A percentile compares a stretch with the other conserved stretches of the same genome.
These are phyloP conservation scores for Martes martes DNA, from an alignment of 2,113 vertebrate genomes.

Conservation along the genomic window DNA sequence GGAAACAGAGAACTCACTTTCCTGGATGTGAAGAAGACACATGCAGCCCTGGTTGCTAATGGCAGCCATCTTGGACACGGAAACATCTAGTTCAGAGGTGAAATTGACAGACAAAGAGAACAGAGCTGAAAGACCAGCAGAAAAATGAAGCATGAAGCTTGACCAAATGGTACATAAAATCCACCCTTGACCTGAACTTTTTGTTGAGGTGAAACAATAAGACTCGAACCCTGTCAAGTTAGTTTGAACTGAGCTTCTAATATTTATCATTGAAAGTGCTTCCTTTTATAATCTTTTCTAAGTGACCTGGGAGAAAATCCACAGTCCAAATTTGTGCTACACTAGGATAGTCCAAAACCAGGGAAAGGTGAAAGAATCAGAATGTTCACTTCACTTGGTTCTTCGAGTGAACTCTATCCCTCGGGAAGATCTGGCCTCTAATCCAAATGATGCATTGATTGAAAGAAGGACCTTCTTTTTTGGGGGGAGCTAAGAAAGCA, in stretches of 20 bases:
- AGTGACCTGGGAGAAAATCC: not conserved
- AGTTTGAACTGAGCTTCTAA: not conserved
- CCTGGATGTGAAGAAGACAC: not conserved
- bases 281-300: not conserved
- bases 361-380: not conserved
- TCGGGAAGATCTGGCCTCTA: not conserved
- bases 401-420: not conserved
- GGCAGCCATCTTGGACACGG: not conserved
- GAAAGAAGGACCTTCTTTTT: slow-evolving; percentile 10
- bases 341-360: not conserved
- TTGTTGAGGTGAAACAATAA: not conserved
- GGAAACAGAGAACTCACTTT: not conserved
- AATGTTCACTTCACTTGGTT: not conserved
- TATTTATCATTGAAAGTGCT: not conserved
- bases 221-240: not conserved
- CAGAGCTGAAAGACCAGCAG: not conserved
- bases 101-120: not conserved
- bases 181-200: not conserved
- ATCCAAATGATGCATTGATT: not conserved
- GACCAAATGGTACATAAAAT: not conserved
- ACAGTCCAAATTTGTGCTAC: not conserved
- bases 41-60: not conserved
- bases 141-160: not conserved
- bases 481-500: slow-evolving; percentile 28
- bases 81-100: not conserved